Base-by-base conservation (phyloP, 2,113 vertebrate species). In the Empidonax traillii region DNA sequence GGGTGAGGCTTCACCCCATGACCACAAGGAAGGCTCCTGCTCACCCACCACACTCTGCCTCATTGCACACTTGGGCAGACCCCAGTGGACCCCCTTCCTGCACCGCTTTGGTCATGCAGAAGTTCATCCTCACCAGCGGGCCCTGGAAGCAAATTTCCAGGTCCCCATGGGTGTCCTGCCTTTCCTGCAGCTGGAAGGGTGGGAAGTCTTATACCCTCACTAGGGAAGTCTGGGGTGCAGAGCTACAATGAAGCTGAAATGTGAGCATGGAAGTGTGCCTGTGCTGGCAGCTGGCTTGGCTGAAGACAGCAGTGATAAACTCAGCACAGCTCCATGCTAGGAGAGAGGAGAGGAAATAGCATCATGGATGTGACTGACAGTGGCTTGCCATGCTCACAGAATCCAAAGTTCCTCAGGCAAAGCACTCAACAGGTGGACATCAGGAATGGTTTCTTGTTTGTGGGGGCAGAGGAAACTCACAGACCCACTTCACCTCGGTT, bases 61-160 rank as follows among this genome's bases (percentile, higher is more conserved):
- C 31, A 22, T 0, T 51, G 49, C 20, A n/a, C 0, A 0, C 19
- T 66, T 72, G 55, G 53, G 35, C 35, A 67, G 62, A 61, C 4
- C 20, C 27, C 6, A n/a, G 0, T 5, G 19, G n/a, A 47, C 33
- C 25, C 46, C 13, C 51, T 81, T 71, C 31, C 65, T 81, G n/a
- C n/a, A n/a, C 22, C 49, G 41, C n/a, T 7, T 53, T 8, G 4
- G 23, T 53, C 59, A 41, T 28, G 18, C 9, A 69, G 71, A 72
- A 92, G 75, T 66, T 56, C 27, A 15, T 51, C 69, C 21, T 74
- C 35, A 44, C 14, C 0, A 43, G 0, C 37, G 59, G 25, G 23
- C 30, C 62, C 22, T 69, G 47, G 47, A 63, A 66, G 30, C 4
- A 69, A 35, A 85, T 69, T 76, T 71, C 51, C 61, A 41, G 41